phyloP scores from a whole-genome alignment of 2,888 invertebrate genomes.

The Hoplodrina blanda region DNA sequence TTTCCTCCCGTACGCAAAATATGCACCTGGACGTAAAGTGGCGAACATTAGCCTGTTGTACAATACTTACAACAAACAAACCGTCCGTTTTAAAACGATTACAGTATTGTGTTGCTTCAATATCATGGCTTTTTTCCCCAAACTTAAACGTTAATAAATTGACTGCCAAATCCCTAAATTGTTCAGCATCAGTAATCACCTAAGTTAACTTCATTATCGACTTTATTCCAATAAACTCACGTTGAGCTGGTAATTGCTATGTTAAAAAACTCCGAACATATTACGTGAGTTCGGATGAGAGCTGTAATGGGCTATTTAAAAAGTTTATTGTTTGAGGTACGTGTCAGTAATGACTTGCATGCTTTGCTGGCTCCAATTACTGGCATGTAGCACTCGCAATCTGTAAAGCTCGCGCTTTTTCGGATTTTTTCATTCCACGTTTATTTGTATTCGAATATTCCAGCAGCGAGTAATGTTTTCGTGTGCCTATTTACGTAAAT shows the following conservation, averaged over 20 bases:
- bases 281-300: conserved; percentile 48
- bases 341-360: conserved; percentile 61
- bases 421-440: conserved; percentile 43
- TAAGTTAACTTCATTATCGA: conserved; percentile 38
- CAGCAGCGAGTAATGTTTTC: conserved; percentile 41
- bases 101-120: neutral
- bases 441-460: conserved; percentile 46
- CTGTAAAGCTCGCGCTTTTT: conserved; percentile 31
- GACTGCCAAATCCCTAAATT: conserved; percentile 5
- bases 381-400: conserved; percentile 41
- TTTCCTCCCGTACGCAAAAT: too few relatives aligned
- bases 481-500: conserved; percentile 56
- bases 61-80: neutral
- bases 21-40: too few relatives aligned
- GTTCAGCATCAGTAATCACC: conserved; percentile 28
- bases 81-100: neutral
- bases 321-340: conserved; percentile 58
- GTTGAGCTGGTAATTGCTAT: conserved; percentile 51
- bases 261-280: conserved; percentile 54
- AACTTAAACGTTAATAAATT: conserved; percentile 5
- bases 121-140: neutral
- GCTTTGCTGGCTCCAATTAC: conserved; percentile 60
- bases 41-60: too few relatives aligned
- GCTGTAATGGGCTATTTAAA: conserved; percentile 61
- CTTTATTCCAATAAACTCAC: conserved; percentile 31